Evolutionary conservation across 2,888 invertebrate genomes (phyloP), one percentile per base, ranked within the genome.

Genomic region (Lepidocyrtinus sp.): DNA sequence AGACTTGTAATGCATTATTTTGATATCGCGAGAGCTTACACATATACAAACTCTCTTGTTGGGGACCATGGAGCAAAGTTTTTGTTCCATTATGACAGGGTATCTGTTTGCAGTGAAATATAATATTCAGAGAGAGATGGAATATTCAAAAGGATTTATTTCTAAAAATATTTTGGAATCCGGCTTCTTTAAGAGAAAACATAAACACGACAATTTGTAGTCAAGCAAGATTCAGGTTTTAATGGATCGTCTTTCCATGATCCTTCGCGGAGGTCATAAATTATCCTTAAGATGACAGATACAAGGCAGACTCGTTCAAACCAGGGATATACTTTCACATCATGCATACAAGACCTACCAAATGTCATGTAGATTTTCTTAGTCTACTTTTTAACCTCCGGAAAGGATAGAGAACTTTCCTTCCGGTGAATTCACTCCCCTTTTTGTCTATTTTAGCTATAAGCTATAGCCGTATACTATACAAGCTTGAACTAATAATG

Each of bases 241-340:
- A 75, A 75, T 55, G 68, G 75, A 50, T 62, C 55, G 75, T 68
- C 69, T 69, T 50, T 55, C 36, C 67, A 25, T 68, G 59, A 67
- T 67, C 22, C 75, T 55, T 74, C 46, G 55, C 46, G 50, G 27
- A 63, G 26, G 63, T 63, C 62, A 75, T 75, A 75, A 75, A 75
- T 75, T 75, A 68, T 70, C 46, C 63, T 69, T 69, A 75, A 63
- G 69, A 75, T 75, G 75, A 75, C 75, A 75, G 59, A 15, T 55
- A n/a, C 55, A 55, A 55, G n/a, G 55, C 55, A 55, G 55, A 55
- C 36, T 55, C n/a, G 9, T 17, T 55, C 55, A 36, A 36, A 36
- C 36, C 36, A 36, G 36, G n/a, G n/a, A n/a, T n/a, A n/a, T n/a
- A n/a, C n/a, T 36, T 36, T 36, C 36, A 12, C 36, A 36, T 36